Conservation (phyloP, 37 sponge, comb jelly and placozoan genomes). For the Ephydatia muelleri region DNA sequence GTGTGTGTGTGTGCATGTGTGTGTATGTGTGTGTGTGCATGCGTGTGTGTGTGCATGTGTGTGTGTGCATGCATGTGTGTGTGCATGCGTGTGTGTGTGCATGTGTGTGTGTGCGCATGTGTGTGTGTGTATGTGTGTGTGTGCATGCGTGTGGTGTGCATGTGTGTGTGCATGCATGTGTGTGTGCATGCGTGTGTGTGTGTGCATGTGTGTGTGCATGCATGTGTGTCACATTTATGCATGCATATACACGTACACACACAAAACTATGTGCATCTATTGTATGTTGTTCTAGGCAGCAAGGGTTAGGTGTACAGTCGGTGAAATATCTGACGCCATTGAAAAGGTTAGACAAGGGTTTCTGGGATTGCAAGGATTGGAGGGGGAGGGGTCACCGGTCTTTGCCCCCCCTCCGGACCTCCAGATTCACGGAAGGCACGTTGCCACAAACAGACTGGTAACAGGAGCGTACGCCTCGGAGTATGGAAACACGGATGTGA, state of each 20-base stretch:
- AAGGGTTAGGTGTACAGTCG: slow-evolving; percentile 90
- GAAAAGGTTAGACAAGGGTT: slow-evolving; percentile 55
- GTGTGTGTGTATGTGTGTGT: too few relatives aligned
- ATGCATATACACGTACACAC: too few relatives aligned
- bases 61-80: too few relatives aligned
- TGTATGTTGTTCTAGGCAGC: slow-evolving; percentile 53
- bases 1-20: too few relatives aligned
- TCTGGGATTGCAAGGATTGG: background rate
- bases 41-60: too few relatives aligned
- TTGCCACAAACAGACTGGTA: slow-evolving; percentile 80
- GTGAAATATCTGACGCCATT: slow-evolving; percentile 92
- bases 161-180: background rate
- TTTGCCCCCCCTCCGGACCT: too few relatives aligned
- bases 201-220: background rate
- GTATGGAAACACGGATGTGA: slow-evolving; percentile 73
- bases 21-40: too few relatives aligned
- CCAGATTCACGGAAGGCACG: slow-evolving; percentile 85
- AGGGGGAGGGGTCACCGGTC: background rate
- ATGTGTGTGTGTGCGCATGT: too few relatives aligned
- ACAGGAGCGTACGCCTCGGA: slow-evolving; percentile 86
- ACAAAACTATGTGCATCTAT: too few relatives aligned
- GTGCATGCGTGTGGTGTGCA: background rate
- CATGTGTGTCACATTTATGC: background rate
- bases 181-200: too few relatives aligned
- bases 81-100: too few relatives aligned